These are phyloP conservation scores for Nematostella vectensis DNA, from an alignment of 92 coral and sea anemone genomes.

Conservation along the genomic window DNA sequence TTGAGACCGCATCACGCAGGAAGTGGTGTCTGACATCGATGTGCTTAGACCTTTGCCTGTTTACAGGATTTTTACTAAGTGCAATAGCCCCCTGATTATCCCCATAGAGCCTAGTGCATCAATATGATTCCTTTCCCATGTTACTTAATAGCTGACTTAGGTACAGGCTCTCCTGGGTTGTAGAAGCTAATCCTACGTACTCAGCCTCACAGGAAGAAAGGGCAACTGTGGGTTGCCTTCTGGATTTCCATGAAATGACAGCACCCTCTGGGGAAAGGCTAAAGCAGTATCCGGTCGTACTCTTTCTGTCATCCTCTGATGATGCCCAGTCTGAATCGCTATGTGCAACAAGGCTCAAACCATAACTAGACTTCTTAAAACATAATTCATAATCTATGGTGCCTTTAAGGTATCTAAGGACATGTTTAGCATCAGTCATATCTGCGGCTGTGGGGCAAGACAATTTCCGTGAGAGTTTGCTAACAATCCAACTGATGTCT, in stretches of 20 bases:
- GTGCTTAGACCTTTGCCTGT: slow-evolving; percentile 45
- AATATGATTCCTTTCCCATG: slow-evolving; percentile 10
- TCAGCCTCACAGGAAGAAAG: slow-evolving; percentile 17
- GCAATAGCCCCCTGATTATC: slow-evolving; percentile 54
- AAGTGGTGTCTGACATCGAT: slow-evolving; percentile 66
- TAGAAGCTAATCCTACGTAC: slow-evolving; percentile 33
- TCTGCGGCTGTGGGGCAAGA: slow-evolving; percentile 32
- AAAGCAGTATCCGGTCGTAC: slow-evolving; percentile 48
- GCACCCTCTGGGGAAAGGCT: slow-evolving; percentile 12
- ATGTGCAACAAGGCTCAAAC: slow-evolving; percentile 22
- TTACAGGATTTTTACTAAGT: slow-evolving; percentile 43
- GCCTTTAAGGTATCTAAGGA: slow-evolving; percentile 42
- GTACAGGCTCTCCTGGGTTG: slow-evolving; percentile 35
- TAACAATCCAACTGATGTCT: slow-evolving; percentile 39
- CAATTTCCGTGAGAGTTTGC: slow-evolving; percentile 18
- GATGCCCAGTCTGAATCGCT: slow-evolving; percentile 45
- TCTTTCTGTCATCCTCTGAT: slow-evolving; percentile 27
- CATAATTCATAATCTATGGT: slow-evolving; percentile 38
- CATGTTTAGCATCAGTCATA: slow-evolving; percentile 21
- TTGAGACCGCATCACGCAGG: slow-evolving; percentile 26
- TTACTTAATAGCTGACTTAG: slow-evolving; percentile 12
- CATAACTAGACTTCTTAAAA: slow-evolving; percentile 20
- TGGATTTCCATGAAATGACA: slow-evolving; percentile 32
- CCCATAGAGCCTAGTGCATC: slow-evolving; percentile 23
- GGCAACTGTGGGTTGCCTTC: slow-evolving; percentile 33